Percentiles rank a stretch among this genome's conserved stretches.
Evolutionary conservation across 2,797 vertebrate genomes (phyloP).

Genomic region (Sebastes glaucus): DNA sequence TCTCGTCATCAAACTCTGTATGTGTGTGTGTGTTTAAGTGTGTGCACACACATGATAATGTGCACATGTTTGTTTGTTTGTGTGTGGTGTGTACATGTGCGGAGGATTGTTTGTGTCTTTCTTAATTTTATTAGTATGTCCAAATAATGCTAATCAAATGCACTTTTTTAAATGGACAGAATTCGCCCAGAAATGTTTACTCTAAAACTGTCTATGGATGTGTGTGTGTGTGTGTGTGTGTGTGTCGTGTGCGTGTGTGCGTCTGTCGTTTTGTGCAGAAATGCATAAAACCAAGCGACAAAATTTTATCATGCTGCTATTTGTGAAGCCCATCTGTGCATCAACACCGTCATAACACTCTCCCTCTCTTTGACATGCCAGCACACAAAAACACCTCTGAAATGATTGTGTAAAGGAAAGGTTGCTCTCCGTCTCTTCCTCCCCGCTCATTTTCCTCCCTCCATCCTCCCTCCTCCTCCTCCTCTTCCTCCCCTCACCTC

Average conservation of each 20-base stretch:
- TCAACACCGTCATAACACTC: constrained; percentile 9
- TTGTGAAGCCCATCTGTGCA: constrained; percentile 54
- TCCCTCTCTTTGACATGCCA: constrained; percentile 26
- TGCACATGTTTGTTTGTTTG: neutral
- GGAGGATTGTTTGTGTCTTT: neutral
- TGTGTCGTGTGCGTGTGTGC: neutral
- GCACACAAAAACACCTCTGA: constrained; percentile 10
- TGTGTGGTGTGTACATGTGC: neutral
- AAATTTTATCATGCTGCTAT: constrained; percentile 45
- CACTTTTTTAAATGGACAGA: neutral
- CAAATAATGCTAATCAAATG: constrained; percentile 1
- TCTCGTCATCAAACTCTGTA: constrained; percentile 45
- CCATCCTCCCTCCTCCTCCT: neutral
- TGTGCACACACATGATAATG: neutral
- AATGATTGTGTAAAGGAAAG: neutral
- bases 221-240: neutral
- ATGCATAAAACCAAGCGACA: constrained; percentile 39
- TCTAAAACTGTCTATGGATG: neutral
- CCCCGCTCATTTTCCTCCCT: neutral
- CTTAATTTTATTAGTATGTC: neutral
- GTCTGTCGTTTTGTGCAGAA: neutral
- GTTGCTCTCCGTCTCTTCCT: neutral
- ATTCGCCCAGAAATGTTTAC: neutral
- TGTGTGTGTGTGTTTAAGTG: neutral
- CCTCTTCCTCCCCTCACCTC: constrained; percentile 16